phyloP scores from a whole-genome alignment of 2,113 vertebrate genomes.

The Erythrocercus mccallii region DNA sequence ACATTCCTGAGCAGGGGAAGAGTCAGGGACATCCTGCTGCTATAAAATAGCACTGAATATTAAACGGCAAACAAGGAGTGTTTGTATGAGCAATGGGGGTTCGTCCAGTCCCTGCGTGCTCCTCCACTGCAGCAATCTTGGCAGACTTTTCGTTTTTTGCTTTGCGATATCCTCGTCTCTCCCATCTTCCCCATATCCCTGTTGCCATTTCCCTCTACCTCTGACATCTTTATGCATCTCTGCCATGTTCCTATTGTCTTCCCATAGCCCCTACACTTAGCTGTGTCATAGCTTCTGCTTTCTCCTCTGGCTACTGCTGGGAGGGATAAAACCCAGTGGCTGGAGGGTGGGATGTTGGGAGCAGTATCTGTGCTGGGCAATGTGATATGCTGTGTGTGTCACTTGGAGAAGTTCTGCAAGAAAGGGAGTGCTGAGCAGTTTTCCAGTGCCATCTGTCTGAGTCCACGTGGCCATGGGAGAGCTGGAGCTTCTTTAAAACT shows the following conservation, averaged over 20 bases:
- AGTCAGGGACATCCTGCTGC: constrained; percentile 39
- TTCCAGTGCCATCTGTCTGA: neutral
- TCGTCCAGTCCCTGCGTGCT: neutral
- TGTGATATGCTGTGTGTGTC: neutral
- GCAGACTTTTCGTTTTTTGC: neutral
- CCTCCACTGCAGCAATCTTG: neutral
- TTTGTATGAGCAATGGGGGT: neutral
- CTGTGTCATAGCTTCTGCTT: neutral
- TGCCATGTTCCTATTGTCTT: neutral
- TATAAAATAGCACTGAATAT: constrained; percentile 14
- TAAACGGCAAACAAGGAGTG: neutral
- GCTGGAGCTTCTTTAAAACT: neutral
- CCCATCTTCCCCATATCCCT: neutral
- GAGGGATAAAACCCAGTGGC: neutral
- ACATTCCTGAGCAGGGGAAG: constrained; percentile 30
- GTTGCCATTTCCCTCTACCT: neutral
- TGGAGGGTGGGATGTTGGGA: rapidly evolving
- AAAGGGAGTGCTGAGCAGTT: neutral
- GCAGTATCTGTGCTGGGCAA: neutral
- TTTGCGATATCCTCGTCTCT: neutral
- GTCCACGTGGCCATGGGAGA: neutral
- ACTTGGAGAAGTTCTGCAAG: neutral
- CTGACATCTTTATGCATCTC: neutral
- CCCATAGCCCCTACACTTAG: neutral
- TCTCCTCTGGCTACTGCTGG: neutral